These are phyloP conservation scores for Harpagifer antarcticus DNA, from an alignment of 2,797 vertebrate genomes.

Conservation along the genomic window DNA sequence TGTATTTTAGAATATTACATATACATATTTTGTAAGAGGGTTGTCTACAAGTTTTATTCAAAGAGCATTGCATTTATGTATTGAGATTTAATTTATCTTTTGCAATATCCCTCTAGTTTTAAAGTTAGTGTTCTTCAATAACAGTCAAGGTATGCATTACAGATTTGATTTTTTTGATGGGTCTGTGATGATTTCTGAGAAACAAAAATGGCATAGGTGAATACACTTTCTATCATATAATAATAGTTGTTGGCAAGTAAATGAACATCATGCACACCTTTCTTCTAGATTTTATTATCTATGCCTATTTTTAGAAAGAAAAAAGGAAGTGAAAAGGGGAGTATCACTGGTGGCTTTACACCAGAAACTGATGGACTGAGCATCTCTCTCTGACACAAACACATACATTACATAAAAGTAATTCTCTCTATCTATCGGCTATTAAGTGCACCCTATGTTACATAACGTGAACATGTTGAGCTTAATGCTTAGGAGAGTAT, in stretches of 20 bases:
- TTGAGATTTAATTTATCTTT: not conserved
- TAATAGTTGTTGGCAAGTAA: too few relatives aligned
- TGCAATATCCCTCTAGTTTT: constrained; percentile 1
- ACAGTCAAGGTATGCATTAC: not conserved
- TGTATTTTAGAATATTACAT: not conserved
- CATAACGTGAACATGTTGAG: constrained; percentile 33
- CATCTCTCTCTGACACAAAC: not conserved
- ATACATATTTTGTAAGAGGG: not conserved
- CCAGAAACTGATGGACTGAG: constrained; percentile 24
- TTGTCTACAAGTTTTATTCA: not conserved
- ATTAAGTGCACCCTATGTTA: constrained; percentile 39
- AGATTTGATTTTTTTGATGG: not conserved
- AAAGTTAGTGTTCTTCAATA: constrained; percentile 4
- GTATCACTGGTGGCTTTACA: not conserved
- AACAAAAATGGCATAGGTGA: not conserved
- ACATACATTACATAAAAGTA: constrained; percentile 45
- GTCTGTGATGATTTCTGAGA: not conserved
- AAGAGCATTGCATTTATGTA: not conserved
- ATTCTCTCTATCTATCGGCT: constrained; percentile 32
- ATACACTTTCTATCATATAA: not conserved
- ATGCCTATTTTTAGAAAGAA: constrained; percentile 23
- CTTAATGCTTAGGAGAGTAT: not conserved
- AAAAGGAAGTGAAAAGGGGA: constrained; percentile 52
- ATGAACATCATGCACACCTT: not conserved
- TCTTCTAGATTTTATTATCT: not conserved